Conservation (phyloP, 2,113 vertebrate species). For the Eulemur rufifrons region DNA sequence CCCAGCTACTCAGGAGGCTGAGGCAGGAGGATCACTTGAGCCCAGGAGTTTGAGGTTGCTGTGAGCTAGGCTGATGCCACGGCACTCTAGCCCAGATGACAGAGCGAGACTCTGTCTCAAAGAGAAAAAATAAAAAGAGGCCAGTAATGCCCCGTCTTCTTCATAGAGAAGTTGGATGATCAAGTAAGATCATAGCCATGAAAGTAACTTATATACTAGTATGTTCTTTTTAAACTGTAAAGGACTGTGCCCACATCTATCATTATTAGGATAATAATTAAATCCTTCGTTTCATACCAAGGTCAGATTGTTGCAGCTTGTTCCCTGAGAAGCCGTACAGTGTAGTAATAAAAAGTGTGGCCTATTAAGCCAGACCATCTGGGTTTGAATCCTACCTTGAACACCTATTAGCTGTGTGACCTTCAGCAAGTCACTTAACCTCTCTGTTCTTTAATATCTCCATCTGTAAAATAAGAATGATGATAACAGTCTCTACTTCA, state of each 20-base stretch:
- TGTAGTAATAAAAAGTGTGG: not conserved
- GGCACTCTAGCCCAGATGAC: too few relatives aligned
- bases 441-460: not conserved
- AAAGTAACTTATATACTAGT: not conserved
- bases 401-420: not conserved
- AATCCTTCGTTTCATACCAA: slow-evolving; percentile 1
- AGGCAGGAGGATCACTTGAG: too few relatives aligned
- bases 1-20: too few relatives aligned
- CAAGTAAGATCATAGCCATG: not conserved
- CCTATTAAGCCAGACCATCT: not conserved
- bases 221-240: not conserved
- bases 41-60: too few relatives aligned
- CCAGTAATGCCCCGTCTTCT: not conserved
- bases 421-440: not conserved
- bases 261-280: not conserved
- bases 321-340: not conserved
- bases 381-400: not conserved
- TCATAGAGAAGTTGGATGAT: not conserved
- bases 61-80: too few relatives aligned
- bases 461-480: not conserved
- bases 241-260: not conserved
- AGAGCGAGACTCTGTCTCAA: too few relatives aligned
- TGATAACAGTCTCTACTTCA: not conserved
- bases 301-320: not conserved
- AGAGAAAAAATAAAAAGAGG: not conserved